Evolutionary conservation across 2,888 invertebrate genomes (phyloP), one percentile per base, ranked within the genome.

Genomic region (Cantharis rufa): DNA sequence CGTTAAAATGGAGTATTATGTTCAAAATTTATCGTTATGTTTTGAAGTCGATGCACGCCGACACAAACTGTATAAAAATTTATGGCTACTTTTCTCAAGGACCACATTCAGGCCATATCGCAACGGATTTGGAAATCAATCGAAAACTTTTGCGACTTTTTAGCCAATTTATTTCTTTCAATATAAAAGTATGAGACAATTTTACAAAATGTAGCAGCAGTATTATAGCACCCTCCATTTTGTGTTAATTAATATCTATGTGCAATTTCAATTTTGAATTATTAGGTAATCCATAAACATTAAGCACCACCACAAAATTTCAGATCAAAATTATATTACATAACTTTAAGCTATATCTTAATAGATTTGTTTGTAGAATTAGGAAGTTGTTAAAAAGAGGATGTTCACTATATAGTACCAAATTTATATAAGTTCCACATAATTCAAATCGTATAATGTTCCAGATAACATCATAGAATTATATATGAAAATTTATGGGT

Each of bases 21-120:
- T 79, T 72, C 73, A 71, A 82, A 83, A 84, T 84, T 83, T 82
- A 83, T 82, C 76, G 81, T 77, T 78, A 80, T 82, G 82, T 83
- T 83, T 83, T 83, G 81, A 75, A 84, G 81, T 82, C 83, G 76
- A 80, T 79, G 79, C 82, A 83, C 82, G 84, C 81, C 82, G 80
- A 74, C 75, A 77, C 77, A 78, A 82, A 82, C 83, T 77, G 82
- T 81, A 83, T 84, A 84, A 84, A 84, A 85, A 85, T 85, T 84
- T 85, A 85, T 84, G 82, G 80, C 81, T 78, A 76, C 75, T 81
- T 80, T 80, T 83, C 79, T 78, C 71, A 81, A 75, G 72, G 76
- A 78, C 78, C 75, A 76, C 79, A 75, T 77, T 78, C 78, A 76
- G 62, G 74, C 76, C 81, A 81, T 82, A 74, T 78, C 76, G 75